These are phyloP conservation scores for Myripristis murdjan DNA, from an alignment of 2,797 vertebrate genomes.

Conservation along the genomic window DNA sequence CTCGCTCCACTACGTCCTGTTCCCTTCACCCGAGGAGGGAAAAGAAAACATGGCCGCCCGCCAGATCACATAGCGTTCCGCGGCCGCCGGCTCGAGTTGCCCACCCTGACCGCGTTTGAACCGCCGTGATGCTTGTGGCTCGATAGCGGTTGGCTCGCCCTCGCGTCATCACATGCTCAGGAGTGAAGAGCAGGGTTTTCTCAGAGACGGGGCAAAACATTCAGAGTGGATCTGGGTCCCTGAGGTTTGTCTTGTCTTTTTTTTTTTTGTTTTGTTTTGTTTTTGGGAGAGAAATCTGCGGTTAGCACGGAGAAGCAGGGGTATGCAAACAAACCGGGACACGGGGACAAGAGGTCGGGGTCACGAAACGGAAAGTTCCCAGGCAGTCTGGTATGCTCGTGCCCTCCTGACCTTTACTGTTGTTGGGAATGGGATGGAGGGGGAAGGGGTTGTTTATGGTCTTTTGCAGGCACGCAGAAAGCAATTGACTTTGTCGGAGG, in stretches of 20 bases:
- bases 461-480: not conserved
- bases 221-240: slow-evolving; percentile 2
- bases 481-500: slow-evolving; percentile 20
- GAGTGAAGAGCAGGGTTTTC: not conserved
- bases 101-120: slow-evolving; percentile 6
- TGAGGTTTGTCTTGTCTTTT: not conserved
- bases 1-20: slow-evolving; percentile 54
- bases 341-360: slow-evolving; percentile 61
- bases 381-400: slow-evolving; percentile 74
- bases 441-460: slow-evolving; percentile 40
- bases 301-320: not conserved
- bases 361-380: slow-evolving; percentile 80
- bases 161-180: not conserved
- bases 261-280: too few species aligned
- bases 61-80: slow-evolving; percentile 77
- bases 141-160: slow-evolving; percentile 10
- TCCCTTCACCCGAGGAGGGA: slow-evolving; percentile 22
- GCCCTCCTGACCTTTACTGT: slow-evolving; percentile 49
- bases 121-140: slow-evolving; percentile 1
- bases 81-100: not conserved
- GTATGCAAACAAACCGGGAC: slow-evolving; percentile 49
- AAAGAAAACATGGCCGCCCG: slow-evolving; percentile 50
- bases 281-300: not conserved
- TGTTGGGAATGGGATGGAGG: slow-evolving; percentile 15
- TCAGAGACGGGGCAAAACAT: slow-evolving; percentile 35